Evolutionary conservation across 2,888 invertebrate genomes (phyloP), one percentile per base, ranked within the genome.

Genomic region (Nephrocerus scutellatus): DNA sequence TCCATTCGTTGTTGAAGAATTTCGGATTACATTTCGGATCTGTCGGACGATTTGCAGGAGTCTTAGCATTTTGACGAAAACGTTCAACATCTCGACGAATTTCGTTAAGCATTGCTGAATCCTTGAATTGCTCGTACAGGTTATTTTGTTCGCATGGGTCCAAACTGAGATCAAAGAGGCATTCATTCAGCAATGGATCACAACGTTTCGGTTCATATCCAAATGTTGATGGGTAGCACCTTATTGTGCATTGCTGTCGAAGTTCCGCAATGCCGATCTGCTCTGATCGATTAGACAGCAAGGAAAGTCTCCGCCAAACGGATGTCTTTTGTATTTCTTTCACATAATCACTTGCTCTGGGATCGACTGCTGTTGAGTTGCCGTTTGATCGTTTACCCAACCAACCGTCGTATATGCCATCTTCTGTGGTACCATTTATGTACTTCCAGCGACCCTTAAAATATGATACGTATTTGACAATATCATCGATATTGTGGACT

Each of bases 401-500:
- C 60, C 60, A 60, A 2, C 36, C 39, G 34, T 60, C 60, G 25
- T 48, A 57, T 4, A 36, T 35, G 0, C 63, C 62, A 10, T 56
- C 37, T 2, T 47, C 7, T 0, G 58, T 63, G 4, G 62, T 59
- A 22, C 68, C 68, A 25, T 61, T 66, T 0, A 68, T 47, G 33
- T 62, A 62, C 38, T 68, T 68, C 46, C 49, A 66, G 3, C 49
- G 46, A 0, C 55, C 58, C 5, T 47, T 43, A 37, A 56, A 51
- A 15, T 58, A 50, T 0, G 66, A 57, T 8, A 46, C 47, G 1
- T 60, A 55, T 2, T 33, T 65, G 71, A 22, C 71, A 62, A 55
- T 70, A 66, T 80, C 77, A 55, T 87, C 84, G 41, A 88, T 79
- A 57, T 82, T 82, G 47, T 84, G 73, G 6, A 87, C 66, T 12